Evolutionary conservation across 2,888 invertebrate species (phyloP).

Genomic region (Cosmia pyralina): DNA sequence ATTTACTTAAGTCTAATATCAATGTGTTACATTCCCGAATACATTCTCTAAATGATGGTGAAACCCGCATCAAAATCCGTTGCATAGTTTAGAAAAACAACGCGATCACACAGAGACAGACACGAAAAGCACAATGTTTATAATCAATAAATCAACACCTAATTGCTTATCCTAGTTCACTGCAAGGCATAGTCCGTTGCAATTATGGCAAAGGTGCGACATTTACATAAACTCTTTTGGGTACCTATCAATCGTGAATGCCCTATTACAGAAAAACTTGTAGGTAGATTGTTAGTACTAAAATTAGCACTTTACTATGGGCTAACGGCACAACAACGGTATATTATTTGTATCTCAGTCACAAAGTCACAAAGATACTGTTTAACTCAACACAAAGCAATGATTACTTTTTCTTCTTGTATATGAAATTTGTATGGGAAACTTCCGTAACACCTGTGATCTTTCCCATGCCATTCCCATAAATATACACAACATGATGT

Average conservation of each 20-base stretch:
- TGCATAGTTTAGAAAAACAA: too few species aligned
- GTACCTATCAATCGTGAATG: slow-evolving; percentile 23
- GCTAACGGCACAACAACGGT: slow-evolving; percentile 9
- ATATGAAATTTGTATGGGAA: slow-evolving; percentile 46
- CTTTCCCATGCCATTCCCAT: slow-evolving; percentile 42
- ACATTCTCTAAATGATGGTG: too few species aligned
- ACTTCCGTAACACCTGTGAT: slow-evolving; percentile 54
- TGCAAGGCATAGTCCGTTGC: background rate
- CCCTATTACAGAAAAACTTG: slow-evolving; percentile 28
- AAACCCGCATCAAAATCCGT: too few species aligned
- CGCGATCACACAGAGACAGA: too few species aligned
- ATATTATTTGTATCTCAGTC: slow-evolving; percentile 1
- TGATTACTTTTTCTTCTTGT: slow-evolving; percentile 35
- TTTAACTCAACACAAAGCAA: slow-evolving; percentile 30
- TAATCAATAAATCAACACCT: too few species aligned
- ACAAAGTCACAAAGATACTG: slow-evolving; percentile 3
- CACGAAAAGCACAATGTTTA: too few species aligned
- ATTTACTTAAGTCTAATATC: too few species aligned
- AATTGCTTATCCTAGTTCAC: background rate
- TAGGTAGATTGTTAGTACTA: background rate
- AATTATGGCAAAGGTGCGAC: background rate
- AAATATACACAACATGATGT: slow-evolving; percentile 40
- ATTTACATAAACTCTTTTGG: slow-evolving; percentile 12
- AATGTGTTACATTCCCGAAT: too few species aligned
- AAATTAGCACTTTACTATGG: slow-evolving; percentile 23